phyloP scores from a whole-genome alignment of 2,113 vertebrate species.

The Channa maculata region DNA sequence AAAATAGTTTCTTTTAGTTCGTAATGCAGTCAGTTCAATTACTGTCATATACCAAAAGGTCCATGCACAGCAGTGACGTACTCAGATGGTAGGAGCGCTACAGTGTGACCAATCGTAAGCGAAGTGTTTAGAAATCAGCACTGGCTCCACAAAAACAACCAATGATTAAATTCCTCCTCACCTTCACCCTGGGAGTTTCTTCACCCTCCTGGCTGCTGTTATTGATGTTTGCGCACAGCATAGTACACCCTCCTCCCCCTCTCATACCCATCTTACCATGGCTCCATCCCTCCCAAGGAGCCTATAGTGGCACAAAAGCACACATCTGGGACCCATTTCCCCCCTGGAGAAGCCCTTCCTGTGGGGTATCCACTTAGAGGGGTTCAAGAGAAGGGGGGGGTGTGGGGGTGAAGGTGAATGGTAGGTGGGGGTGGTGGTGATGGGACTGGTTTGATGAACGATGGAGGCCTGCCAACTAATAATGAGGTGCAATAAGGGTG shows the following conservation, averaged over 20 bases:
- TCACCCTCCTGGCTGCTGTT: slow-evolving; percentile 63
- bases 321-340: slow-evolving; percentile 86
- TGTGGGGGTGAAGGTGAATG: slow-evolving; percentile 55
- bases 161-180: slow-evolving; percentile 70
- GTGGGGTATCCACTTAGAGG: slow-evolving; percentile 83
- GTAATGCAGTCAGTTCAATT: slow-evolving; percentile 77
- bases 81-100: slow-evolving; percentile 40
- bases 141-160: slow-evolving; percentile 61
- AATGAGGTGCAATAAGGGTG: slow-evolving; percentile 32
- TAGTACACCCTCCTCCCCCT: slow-evolving; percentile 9
- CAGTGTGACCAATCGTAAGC: slow-evolving; percentile 61
- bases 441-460: slow-evolving; percentile 24
- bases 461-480: slow-evolving; percentile 6
- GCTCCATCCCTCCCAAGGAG: slow-evolving; percentile 77
- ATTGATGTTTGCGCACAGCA: slow-evolving; percentile 66
- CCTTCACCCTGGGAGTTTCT: slow-evolving; percentile 69
- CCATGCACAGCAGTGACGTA: slow-evolving; percentile 27
- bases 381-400: slow-evolving; percentile 45
- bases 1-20: slow-evolving; percentile 58
- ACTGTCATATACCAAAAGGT: slow-evolving; percentile 49
- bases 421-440: slow-evolving; percentile 54
- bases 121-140: slow-evolving; percentile 71
- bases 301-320: slow-evolving; percentile 75
- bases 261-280: slow-evolving; percentile 59
- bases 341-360: slow-evolving; percentile 82